Evolutionary conservation across 2,113 vertebrate genomes (phyloP), one percentile per base, ranked within the genome.

Genomic region (Blennius ocellaris): DNA sequence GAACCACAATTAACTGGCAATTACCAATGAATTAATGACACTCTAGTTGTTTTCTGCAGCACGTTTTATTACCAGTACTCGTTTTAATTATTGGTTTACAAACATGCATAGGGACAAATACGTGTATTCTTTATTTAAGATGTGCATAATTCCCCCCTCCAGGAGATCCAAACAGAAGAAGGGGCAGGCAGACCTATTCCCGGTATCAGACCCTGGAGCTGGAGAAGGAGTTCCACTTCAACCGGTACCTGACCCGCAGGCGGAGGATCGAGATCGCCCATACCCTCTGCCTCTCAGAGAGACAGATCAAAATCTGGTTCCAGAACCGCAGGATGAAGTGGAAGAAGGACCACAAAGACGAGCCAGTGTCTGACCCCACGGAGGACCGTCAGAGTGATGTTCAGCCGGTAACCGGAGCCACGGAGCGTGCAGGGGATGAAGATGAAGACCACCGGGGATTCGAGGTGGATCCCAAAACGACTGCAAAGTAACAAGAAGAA

Each of bases 291-390:
- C 92, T 97, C 66, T 94, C 96, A 0, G 96, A 97, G 87, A 94
- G 95, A 87, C 96, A 98, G 93, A 95, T 97, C 86, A 96, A 97
- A 89, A 97, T 97, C 88, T 97, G 96, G 96, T 98, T 97, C 85
- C 96, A 97, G 85, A 97, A 97, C 86, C 93, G 95, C 36, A 94
- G 96, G 84, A 97, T 97, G 96, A 98, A 98, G 73, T 96, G 96
- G 96, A 97, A 97, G 92, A 97, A 97, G 36, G 96, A 96, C 58
- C 93, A 96, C 78, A 89, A 85, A 64, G 81, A 78, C 6, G 76
- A 79, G 5, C 44, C 68, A 6, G 58, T 7, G 11, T 47, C 50
- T 11, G 68, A n/a, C 37, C 37, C 40, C 1, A 55, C 6, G 9
- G 71, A 55, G 11, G 57, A 63, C 6, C 73, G 69, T 11, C 21